These are phyloP conservation scores for Chrysemys picta DNA, from an alignment of 2,113 vertebrate genomes.

Conservation along the genomic window DNA sequence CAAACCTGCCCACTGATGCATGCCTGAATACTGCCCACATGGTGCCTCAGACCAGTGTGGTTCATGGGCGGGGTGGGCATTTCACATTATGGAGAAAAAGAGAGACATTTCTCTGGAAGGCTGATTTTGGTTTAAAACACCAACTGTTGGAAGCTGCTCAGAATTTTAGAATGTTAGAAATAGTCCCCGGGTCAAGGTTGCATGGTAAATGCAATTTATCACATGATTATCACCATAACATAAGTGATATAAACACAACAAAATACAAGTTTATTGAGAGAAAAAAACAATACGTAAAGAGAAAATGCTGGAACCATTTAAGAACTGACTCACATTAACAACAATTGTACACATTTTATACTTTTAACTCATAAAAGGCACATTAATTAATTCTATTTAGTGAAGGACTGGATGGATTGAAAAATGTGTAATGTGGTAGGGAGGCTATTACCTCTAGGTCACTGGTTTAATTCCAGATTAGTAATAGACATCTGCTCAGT, in stretches of 20 bases:
- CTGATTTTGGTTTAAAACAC: not conserved
- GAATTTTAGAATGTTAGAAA: not conserved
- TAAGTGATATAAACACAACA: not conserved
- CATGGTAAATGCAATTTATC: not conserved
- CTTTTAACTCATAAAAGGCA: not conserved
- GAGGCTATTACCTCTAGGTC: not conserved
- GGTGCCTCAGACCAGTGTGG: not conserved
- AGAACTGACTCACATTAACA: not conserved
- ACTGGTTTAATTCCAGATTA: not conserved
- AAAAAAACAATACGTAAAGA: not conserved
- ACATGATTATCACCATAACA: not conserved
- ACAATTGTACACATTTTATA: not conserved
- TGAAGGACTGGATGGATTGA: not conserved
- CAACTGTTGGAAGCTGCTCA: not conserved
- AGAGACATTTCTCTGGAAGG: not conserved
- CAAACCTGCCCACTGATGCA: not conserved
- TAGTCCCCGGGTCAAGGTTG: not conserved
- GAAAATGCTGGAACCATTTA: not conserved
- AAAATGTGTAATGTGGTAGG: not conserved
- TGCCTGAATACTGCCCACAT: not conserved
- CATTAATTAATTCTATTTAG: not conserved
- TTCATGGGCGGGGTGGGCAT: not conserved
- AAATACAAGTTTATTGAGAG: not conserved
- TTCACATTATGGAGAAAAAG: not conserved
- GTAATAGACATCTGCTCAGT: not conserved